Base-by-base conservation (phyloP, 2,113 vertebrate genomes). In the Zosterops japonicus region DNA sequence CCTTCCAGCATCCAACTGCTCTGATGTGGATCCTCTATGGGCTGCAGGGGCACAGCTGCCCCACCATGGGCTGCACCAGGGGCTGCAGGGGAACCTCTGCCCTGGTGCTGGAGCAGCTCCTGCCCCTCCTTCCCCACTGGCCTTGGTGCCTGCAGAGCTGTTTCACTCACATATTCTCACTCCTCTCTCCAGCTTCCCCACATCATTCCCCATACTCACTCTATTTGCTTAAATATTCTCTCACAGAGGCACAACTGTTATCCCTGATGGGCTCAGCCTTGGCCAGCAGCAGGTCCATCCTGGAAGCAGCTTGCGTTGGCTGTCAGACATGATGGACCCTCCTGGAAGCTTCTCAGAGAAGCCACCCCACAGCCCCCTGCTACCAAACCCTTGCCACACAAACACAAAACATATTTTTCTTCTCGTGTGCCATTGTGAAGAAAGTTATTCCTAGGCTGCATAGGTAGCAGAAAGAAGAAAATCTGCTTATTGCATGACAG, bases 161-260 rank as follows among this genome's bases (percentile, higher is more conserved):
- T 31, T 84, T 25, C 53, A 13, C 4, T 60, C 47, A 14, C 2
- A 4, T 25, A 9, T 61, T 44, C 47, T 55, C 16, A 39, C 4
- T 39, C 35, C 4, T 83, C 13, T 47, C 24, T 63, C 42, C 64
- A 47, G 21, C 24, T 64, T 11, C 12, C 44, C 5, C 9, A 47
- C 4, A 29, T 7, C 4, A 6, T 11, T 39, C 3, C 14, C 24
- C 5, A 12, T 50, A 1, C 2, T 12, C 12, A 39, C 5, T 60
- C 9, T 17, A 7, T 39, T 20, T 55, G 47, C 20, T 46, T 35
- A 52, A 46, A 41, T 31, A 35, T 17, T 12, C 44, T 29, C 14
- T 65, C 21, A 24, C 57, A 65, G 46, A 50, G 23, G 2, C 7
- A 6, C 24, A 67, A 12, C 23, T 80, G 35, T 23, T 4, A 3